Percentiles rank a stretch among this genome's conserved stretches.
Evolutionary conservation across 2,113 vertebrate genomes (phyloP).

Genomic region (Pangasianodon gigas): DNA sequence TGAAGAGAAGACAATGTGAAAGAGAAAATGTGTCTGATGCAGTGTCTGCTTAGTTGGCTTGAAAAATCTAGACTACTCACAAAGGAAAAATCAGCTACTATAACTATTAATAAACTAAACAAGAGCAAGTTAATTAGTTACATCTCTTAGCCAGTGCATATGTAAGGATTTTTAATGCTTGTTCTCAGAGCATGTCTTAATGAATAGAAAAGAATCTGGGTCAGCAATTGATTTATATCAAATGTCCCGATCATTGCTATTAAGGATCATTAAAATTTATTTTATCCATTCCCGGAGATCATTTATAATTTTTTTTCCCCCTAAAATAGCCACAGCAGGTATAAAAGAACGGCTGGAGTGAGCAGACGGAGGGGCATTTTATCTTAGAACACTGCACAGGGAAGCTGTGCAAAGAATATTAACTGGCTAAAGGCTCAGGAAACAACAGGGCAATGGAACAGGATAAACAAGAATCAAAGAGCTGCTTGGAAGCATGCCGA

Average conservation of each 20-base stretch:
- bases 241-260: not conserved
- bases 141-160: not conserved
- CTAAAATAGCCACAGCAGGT: conserved; percentile 18
- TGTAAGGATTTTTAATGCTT: not conserved
- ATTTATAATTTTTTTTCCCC: not conserved
- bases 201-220: not conserved
- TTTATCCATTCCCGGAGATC: not conserved
- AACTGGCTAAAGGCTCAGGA: conserved; percentile 21
- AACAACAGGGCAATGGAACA: conserved; percentile 31
- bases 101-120: not conserved
- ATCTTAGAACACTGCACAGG: not conserved
- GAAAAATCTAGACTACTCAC: not conserved
- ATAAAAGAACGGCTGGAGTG: not conserved
- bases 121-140: not conserved
- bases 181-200: not conserved
- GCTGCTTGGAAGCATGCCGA: conserved; percentile 8
- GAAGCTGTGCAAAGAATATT: conserved; percentile 39
- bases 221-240: not conserved
- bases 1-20: not conserved
- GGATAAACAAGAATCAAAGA: conserved; percentile 38
- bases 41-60: not conserved
- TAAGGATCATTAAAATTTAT: not conserved
- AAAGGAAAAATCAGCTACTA: not conserved
- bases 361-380: conserved; percentile 4
- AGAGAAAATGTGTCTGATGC: not conserved